Conservation (phyloP, 2,797 vertebrate genomes). For the Galago senegalensis region DNA sequence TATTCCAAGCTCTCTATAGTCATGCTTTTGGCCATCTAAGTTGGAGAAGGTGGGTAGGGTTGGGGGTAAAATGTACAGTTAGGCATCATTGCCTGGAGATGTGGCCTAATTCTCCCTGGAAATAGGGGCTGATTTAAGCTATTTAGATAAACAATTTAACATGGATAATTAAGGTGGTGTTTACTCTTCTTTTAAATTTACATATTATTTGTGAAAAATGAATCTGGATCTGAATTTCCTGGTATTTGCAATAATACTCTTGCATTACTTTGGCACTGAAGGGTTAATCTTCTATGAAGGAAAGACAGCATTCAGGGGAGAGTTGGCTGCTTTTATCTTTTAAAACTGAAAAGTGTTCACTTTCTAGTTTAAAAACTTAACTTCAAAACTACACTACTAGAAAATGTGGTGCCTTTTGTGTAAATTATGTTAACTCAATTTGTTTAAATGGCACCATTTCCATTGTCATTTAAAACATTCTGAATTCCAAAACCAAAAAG, state of each 20-base stretch:
- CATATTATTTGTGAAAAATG: conserved; percentile 41
- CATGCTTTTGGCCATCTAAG: background rate
- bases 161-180: background rate
- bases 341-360: background rate
- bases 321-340: conserved; percentile 30
- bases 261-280: background rate
- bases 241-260: background rate
- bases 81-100: background rate
- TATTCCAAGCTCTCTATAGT: background rate
- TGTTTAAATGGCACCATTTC: background rate
- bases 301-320: background rate
- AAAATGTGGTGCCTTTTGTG: background rate
- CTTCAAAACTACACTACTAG: background rate
- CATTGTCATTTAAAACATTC: conserved; percentile 26
- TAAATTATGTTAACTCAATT: background rate
- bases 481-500: conserved; percentile 36
- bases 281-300: background rate
- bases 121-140: background rate
- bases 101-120: background rate
- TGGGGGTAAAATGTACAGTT: background rate
- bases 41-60: background rate
- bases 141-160: conserved; percentile 43
- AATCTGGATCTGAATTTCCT: conserved; percentile 20
- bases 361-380: background rate
- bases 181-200: conserved; percentile 33